Evolutionary conservation across 2,888 invertebrate species (phyloP).

Genomic region (Synergus itoensis): DNA sequence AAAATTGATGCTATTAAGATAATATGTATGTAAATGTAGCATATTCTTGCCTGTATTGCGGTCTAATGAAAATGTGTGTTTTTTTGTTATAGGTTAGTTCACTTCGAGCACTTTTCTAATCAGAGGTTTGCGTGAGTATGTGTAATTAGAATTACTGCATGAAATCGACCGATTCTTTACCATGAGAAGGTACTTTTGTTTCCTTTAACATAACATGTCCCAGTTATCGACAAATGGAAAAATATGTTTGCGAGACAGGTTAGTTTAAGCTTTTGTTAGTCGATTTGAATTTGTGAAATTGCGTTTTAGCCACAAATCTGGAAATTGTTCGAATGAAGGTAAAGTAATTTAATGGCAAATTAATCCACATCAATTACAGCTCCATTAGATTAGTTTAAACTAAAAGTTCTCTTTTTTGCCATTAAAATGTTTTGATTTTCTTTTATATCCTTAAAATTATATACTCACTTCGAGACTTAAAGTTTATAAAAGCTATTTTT

Average conservation of each 20-base stretch:
- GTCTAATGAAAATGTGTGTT: slow-evolving; percentile 9
- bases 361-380: background rate
- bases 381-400: background rate
- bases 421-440: background rate
- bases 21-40: slow-evolving; percentile 6
- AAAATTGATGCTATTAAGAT: background rate
- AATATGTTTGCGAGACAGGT: background rate
- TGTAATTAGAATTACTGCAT: slow-evolving; percentile 19
- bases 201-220: slow-evolving; percentile 1
- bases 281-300: slow-evolving; percentile 2
- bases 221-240: slow-evolving; percentile 3
- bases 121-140: slow-evolving; percentile 36
- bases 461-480: no score
- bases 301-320: background rate
- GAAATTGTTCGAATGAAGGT: background rate
- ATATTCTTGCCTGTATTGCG: background rate
- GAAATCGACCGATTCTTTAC: slow-evolving; percentile 27
- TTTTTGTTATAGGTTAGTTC: slow-evolving; percentile 27
- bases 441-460: no score
- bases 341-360: background rate
- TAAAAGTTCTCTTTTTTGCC: background rate
- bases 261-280: background rate
- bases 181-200: background rate
- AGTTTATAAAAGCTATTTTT: no score
- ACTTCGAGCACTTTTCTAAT: slow-evolving; percentile 9